These are phyloP conservation scores for Lepidocyrtinus sp. DNA, from an alignment of 2,888 invertebrate genomes.

Conservation along the genomic window DNA sequence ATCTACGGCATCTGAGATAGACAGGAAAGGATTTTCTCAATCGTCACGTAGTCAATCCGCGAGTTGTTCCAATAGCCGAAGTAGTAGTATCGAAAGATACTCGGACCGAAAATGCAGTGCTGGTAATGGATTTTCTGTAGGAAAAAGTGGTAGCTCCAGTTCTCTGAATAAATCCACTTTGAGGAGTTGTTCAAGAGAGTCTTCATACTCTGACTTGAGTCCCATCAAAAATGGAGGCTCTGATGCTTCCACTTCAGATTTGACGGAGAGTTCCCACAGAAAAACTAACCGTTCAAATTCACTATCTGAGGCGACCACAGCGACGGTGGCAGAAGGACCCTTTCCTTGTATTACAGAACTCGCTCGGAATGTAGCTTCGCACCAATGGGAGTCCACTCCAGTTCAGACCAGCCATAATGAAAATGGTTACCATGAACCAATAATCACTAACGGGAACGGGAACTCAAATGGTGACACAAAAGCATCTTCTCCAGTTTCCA, in stretches of 20 bases:
- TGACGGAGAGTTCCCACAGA: not conserved
- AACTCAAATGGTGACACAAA: too few relatives aligned
- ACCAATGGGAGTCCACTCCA: conserved; percentile 64
- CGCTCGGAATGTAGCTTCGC: conserved; percentile 67
- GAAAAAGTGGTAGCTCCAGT: not conserved
- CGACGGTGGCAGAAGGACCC: too few relatives aligned
- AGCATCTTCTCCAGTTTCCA: too few relatives aligned
- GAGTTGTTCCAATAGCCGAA: conserved; percentile 61
- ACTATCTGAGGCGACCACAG: conserved; percentile 1
- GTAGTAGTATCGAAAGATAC: conserved; percentile 64
- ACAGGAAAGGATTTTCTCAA: conserved; percentile 35
- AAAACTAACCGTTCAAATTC: not conserved
- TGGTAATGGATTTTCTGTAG: not conserved
- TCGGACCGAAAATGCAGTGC: not conserved
- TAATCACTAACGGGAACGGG: not conserved
- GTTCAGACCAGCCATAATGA: too few relatives aligned
- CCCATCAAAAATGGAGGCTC: conserved; percentile 6
- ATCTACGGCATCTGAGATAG: conserved; percentile 26
- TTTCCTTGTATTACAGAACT: conserved; percentile 66
- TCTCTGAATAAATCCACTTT: not conserved
- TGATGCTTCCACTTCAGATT: not conserved
- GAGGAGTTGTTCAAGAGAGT: conserved; percentile 38
- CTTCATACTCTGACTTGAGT: conserved; percentile 28
- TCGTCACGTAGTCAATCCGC: conserved; percentile 46
- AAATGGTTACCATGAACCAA: too few relatives aligned